Evolutionary conservation across 2,888 invertebrate genomes (phyloP).

Genomic region (Drosophila monieri): DNA sequence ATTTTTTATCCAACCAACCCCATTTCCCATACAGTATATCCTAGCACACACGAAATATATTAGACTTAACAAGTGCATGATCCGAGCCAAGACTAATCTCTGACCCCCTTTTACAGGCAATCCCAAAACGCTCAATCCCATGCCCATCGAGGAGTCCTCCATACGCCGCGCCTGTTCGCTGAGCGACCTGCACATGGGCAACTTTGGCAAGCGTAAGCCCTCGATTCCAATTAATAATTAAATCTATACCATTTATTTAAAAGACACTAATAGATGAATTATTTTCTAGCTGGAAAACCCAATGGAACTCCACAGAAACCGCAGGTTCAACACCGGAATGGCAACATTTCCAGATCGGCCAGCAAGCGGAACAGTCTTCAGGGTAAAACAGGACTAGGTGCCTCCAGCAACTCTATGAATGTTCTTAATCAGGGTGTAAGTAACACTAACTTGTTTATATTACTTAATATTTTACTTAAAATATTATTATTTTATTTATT

Average conservation of each 20-base stretch:
- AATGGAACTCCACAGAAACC: slow-evolving; percentile 79
- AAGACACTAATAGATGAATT: neutral
- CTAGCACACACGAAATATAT: slow-evolving; percentile 17
- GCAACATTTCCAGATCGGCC: slow-evolving; percentile 77
- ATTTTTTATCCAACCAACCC: slow-evolving; percentile 21
- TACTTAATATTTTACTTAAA: neutral
- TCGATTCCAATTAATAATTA: neutral
- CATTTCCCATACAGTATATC: slow-evolving; percentile 24
- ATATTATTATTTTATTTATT: neutral
- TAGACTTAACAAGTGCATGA: slow-evolving; percentile 43
- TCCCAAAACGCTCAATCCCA: slow-evolving; percentile 83
- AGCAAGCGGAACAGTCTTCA: slow-evolving; percentile 82
- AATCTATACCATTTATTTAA: neutral
- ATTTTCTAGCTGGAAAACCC: slow-evolving; percentile 66
- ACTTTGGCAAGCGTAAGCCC: slow-evolving; percentile 83
- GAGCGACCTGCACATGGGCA: slow-evolving; percentile 84
- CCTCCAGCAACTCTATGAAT: slow-evolving; percentile 91
- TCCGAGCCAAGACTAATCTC: slow-evolving; percentile 40
- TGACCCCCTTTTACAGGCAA: slow-evolving; percentile 74
- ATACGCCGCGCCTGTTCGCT: slow-evolving; percentile 84
- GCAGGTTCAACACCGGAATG: slow-evolving; percentile 77
- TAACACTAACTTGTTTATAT: neutral
- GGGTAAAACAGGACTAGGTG: slow-evolving; percentile 82
- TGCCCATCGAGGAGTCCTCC: slow-evolving; percentile 83
- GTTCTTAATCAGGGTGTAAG: slow-evolving; percentile 88